A percentile compares a stretch with the other conserved stretches of the same genome.
phyloP scores from a whole-genome alignment of 2,888 invertebrate species.

The Leucophora obtusa region DNA sequence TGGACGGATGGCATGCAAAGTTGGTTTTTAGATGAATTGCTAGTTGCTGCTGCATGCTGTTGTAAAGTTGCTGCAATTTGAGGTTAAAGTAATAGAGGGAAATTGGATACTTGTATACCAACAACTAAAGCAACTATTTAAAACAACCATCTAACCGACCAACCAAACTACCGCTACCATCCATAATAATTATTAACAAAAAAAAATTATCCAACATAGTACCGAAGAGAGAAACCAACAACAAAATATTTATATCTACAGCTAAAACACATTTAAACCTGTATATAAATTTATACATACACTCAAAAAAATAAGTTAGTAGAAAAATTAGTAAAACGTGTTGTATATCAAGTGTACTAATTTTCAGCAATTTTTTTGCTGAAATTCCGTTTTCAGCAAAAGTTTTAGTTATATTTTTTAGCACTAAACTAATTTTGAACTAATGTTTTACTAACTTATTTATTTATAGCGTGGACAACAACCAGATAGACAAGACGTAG shows the following conservation, averaged over 20 bases:
- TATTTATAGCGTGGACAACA: too few species aligned
- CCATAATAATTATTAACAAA: conserved; percentile 46
- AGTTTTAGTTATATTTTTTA: too few species aligned
- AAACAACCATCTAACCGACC: conserved; percentile 26
- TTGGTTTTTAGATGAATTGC: conserved; percentile 50
- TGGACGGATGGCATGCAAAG: conserved; percentile 47
- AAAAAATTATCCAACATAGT: not conserved
- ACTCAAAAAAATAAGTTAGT: too few species aligned
- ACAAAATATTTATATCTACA: conserved; percentile 1
- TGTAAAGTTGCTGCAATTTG: conserved; percentile 50
- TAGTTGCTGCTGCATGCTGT: conserved; percentile 23
- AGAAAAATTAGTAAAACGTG: too few species aligned
- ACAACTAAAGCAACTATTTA: conserved; percentile 15
- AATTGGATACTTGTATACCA: conserved; percentile 49
- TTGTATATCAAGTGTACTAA: too few species aligned
- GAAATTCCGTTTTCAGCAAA: too few species aligned
- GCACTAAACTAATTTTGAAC: too few species aligned
- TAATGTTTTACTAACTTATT: too few species aligned
- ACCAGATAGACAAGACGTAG: too few species aligned
- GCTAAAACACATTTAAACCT: not conserved
- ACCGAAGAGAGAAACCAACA: conserved; percentile 1
- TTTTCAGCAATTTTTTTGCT: too few species aligned
- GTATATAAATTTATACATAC: conserved; percentile 14
- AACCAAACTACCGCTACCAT: conserved; percentile 38
- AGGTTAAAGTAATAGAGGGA: conserved; percentile 58